Conservation (phyloP, 92 coral and sea anemone genomes). For the Micromussa lordhowensis region DNA sequence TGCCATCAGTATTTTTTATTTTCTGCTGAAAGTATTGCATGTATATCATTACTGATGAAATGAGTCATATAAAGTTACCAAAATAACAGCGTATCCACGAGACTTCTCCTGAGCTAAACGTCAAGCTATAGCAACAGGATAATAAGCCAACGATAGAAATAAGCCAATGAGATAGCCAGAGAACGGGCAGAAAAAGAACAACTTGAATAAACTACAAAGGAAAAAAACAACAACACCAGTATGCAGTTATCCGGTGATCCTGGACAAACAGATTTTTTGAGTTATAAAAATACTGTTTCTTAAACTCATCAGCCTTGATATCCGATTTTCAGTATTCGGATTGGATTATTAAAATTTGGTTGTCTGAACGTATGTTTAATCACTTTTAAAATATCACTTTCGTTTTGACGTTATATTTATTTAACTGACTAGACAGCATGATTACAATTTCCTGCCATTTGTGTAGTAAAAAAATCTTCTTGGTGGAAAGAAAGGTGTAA, state of each 20-base stretch:
- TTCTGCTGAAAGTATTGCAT: too few relatives aligned
- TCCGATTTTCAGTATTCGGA: constrained; percentile 28
- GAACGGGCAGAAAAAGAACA: neutral
- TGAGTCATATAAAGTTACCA: neutral
- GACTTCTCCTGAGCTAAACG: neutral
- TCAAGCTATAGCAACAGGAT: neutral
- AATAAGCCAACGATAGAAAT: neutral
- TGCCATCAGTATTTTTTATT: too few relatives aligned
- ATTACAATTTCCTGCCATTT: neutral
- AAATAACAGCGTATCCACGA: neutral
- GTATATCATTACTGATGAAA: neutral
- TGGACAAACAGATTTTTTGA: neutral
- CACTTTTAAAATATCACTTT: constrained; percentile 10
- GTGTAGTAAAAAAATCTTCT: neutral
- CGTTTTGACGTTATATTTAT: neutral
- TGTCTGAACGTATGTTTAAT: constrained; percentile 18
- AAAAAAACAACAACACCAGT: neutral
- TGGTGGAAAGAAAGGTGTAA: neutral
- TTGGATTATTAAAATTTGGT: constrained; percentile 17
- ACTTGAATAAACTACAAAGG: neutral
- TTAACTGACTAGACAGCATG: constrained; percentile 20
- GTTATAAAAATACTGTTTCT: neutral
- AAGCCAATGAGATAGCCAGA: neutral
- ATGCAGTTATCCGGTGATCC: neutral
- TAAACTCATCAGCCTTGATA: constrained; percentile 1